Evolutionary conservation across 2,113 vertebrate species (phyloP).

Genomic region (Suncus etruscus): DNA sequence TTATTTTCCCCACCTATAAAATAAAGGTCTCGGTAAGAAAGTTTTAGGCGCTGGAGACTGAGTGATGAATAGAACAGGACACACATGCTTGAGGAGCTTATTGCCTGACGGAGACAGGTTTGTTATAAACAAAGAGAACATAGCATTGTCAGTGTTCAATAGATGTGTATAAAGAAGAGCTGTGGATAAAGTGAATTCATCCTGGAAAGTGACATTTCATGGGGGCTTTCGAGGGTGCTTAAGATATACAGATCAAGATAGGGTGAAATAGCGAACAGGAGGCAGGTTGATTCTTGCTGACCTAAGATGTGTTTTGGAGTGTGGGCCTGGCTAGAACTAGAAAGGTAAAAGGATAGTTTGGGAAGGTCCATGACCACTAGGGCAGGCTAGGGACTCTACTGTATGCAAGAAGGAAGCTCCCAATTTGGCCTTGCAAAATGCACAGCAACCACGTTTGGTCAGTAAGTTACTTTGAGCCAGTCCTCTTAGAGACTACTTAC

Average conservation of each 20-base stretch:
- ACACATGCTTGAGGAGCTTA: not conserved
- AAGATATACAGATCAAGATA: not conserved
- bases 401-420: not conserved
- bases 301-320: too few relatives aligned
- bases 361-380: not conserved
- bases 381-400: not conserved
- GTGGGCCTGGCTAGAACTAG: too few relatives aligned
- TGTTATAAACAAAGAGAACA: not conserved
- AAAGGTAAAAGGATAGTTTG: not conserved
- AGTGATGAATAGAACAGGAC: not conserved
- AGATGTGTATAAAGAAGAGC: not conserved
- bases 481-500: not conserved
- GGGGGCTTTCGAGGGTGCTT: not conserved
- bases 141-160: not conserved
- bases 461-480: not conserved
- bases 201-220: not conserved
- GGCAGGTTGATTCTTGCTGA: rapidly evolving
- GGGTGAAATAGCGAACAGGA: not conserved
- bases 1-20: not conserved
- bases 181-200: not conserved
- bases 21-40: not conserved
- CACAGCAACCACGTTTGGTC: not conserved
- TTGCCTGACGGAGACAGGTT: not conserved
- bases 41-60: not conserved
- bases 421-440: not conserved